Conservation (phyloP, 2,113 vertebrate species). For the Xenopus borealis region DNA sequence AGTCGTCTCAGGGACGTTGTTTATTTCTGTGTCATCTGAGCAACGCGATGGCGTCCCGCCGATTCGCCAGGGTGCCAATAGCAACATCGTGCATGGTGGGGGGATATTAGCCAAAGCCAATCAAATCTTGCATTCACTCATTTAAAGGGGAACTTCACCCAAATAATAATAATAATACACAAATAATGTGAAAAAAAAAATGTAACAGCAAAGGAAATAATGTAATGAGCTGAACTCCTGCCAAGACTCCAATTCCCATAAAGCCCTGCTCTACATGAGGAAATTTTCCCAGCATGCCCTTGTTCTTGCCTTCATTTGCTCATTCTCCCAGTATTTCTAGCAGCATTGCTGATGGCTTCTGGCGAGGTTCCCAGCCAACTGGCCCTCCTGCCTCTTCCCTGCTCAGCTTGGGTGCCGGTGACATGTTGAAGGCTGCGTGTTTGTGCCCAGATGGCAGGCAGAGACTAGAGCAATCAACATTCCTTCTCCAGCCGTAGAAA, state of each 20-base stretch:
- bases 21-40: slow-evolving; percentile 1
- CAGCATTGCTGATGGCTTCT: not conserved
- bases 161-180: no score
- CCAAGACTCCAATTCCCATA: no score
- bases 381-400: slow-evolving; percentile 9
- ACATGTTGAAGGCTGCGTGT: slow-evolving; percentile 34
- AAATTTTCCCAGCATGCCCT: no score
- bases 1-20: not conserved
- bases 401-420: slow-evolving; percentile 23
- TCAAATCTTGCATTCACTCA: no score
- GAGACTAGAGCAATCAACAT: slow-evolving; percentile 27
- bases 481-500: slow-evolving; percentile 28
- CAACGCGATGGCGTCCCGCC: not conserved
- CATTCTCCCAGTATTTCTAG: not conserved
- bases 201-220: no score
- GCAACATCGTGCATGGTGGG: no score
- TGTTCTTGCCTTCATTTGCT: no score
- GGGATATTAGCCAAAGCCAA: no score
- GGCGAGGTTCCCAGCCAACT: slow-evolving; percentile 29
- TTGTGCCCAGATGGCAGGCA: slow-evolving; percentile 38
- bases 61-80: not conserved
- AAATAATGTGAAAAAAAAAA: no score
- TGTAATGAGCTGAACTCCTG: no score
- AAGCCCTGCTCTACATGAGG: no score
- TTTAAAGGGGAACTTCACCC: no score